Evolutionary conservation across 2,888 invertebrate species (phyloP).

Genomic region (Drosophila affinis): DNA sequence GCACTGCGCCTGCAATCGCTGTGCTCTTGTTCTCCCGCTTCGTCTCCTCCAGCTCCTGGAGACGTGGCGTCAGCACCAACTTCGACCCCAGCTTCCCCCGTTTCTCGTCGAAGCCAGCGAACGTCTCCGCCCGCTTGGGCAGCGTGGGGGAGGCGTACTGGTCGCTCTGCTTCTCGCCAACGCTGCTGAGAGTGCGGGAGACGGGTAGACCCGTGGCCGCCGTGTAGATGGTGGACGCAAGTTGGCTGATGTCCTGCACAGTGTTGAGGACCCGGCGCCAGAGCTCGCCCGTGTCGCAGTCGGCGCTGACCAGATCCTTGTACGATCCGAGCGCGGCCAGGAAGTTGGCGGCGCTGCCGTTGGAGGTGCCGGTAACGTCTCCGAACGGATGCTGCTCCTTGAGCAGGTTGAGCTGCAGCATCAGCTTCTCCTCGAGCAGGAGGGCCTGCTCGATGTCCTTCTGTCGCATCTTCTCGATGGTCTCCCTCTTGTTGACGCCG

Average conservation of each 20-base stretch:
- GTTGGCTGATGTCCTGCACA: constrained; percentile 87
- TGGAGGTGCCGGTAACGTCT: constrained; percentile 36
- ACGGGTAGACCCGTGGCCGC: constrained; percentile 89
- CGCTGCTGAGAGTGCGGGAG: constrained; percentile 96
- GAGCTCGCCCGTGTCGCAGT: constrained; percentile 90
- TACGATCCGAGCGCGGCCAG: constrained; percentile 85
- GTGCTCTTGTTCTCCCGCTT: constrained; percentile 71
- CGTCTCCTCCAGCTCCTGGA: constrained; percentile 78
- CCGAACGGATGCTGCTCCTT: constrained; percentile 83
- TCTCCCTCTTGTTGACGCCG: constrained; percentile 81
- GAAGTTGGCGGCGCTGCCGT: constrained; percentile 82
- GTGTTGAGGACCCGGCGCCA: constrained; percentile 90
- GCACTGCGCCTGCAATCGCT: background rate
- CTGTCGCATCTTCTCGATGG: constrained; percentile 91
- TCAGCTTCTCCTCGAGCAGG: constrained; percentile 94
- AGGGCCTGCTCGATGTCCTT: constrained; percentile 95
- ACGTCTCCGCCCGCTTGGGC: constrained; percentile 97
- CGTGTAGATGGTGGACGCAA: constrained; percentile 90
- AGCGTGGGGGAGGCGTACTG: constrained; percentile 93
- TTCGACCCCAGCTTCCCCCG: constrained; percentile 82
- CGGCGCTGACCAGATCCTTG: constrained; percentile 90
- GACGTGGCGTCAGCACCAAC: constrained; percentile 80
- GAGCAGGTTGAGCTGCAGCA: constrained; percentile 90
- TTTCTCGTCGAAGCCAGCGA: constrained; percentile 94
- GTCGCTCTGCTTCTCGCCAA: constrained; percentile 95